Base-by-base conservation (phyloP, 1,140 invertebrate genomes). In the Drosophila gunungcola region DNA sequence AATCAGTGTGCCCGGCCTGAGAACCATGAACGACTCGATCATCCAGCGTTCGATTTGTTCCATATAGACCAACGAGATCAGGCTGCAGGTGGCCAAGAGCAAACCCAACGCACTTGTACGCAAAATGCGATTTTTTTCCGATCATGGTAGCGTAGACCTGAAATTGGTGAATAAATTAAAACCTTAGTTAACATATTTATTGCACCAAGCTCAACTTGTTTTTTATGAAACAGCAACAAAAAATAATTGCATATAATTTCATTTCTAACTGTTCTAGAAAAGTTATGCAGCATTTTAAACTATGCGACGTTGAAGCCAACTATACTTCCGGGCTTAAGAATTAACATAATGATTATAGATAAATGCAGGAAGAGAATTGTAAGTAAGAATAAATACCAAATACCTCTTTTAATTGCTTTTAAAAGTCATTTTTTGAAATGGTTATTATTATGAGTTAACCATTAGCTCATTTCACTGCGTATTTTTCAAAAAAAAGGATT, bases 1-100 rank as follows among this genome's bases (percentile, higher is more conserved):
- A 45, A 94, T 94, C 48, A 93, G 93, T 0, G 96, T 95, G 6
- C 91, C 92, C 36, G 94, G 94, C 4, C 32, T 48, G 0, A 89
- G 60, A 5, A 80, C 80, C 80, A 90, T 90, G 2, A 84, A 45
- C 73, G 77, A 75, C 38, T 89, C 48, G 46, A 89, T 4, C 9
- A 72, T 32, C 16, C 51, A 53, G 2, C 61, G 68, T 32, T 90
- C 77, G 9, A 89, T 68, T 2, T 53, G 48, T 4, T 89, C 77
- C 32, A 80, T 34, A 12, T 90, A 78, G 3, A 80, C 21, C 4
- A 85, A 2, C 13, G 53, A 80, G 3, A 69, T 25, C 0, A 78
- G 39, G 13, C 80, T 72, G 4, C 45, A 13, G 0, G 45, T 53
- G 4, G 58, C 60, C 29, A 89, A 53, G 4, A 84, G 2, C 0